Percentiles rank a stretch among this genome's conserved stretches.
These are phyloP conservation scores for Gonioctena quinquepunctata DNA, from an alignment of 1,140 invertebrate species.

Conservation along the genomic window DNA sequence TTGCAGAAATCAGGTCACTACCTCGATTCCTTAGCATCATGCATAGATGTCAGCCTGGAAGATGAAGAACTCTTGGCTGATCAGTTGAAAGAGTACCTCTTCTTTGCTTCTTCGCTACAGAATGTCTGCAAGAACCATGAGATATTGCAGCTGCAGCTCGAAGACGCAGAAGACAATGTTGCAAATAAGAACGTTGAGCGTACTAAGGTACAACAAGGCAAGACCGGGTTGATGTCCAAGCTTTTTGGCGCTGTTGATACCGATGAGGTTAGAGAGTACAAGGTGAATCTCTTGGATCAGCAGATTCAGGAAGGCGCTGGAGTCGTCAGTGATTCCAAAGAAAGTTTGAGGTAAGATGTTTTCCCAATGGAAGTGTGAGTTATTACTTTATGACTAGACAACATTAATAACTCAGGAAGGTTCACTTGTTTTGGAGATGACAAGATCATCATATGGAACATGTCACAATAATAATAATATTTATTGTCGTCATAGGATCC, in stretches of 20 bases:
- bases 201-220: conserved; percentile 64
- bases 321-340: conserved; percentile 63
- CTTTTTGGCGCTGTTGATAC: conserved; percentile 80
- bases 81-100: conserved; percentile 83
- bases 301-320: conserved; percentile 70
- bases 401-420: too few relatives aligned
- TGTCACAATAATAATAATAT: too few relatives aligned
- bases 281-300: conserved; percentile 71
- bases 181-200: conserved; percentile 60
- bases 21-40: conserved; percentile 77
- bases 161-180: conserved; percentile 70
- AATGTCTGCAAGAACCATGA: conserved; percentile 76
- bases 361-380: too few relatives aligned
- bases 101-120: conserved; percentile 75
- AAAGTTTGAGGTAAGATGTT: conserved; percentile 64
- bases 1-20: conserved; percentile 70
- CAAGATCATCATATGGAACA: too few relatives aligned
- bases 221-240: conserved; percentile 71
- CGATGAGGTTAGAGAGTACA: conserved; percentile 76
- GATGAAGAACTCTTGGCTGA: conserved; percentile 83
- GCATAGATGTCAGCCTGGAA: conserved; percentile 76
- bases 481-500: too few relatives aligned
- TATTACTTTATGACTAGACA: too few relatives aligned
- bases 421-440: too few relatives aligned
- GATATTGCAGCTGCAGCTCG: conserved; percentile 71